phyloP scores from a whole-genome alignment of 30 jellyfish, hydroid and myxozoan genomes.

The Aurelia aurita region DNA sequence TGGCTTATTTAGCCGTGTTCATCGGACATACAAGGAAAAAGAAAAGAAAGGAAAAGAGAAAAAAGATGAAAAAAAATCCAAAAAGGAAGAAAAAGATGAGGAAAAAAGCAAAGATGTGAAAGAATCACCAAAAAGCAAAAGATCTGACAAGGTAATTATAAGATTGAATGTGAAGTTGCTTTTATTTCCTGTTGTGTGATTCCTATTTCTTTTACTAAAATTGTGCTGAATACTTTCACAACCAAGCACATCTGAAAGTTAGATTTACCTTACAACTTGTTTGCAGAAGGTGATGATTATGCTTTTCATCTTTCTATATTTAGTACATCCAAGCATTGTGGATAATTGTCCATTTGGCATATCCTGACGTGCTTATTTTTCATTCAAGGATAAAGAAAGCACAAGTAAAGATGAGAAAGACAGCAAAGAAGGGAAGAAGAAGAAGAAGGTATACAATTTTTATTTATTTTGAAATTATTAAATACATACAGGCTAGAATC shows the following conservation, averaged over 20 bases:
- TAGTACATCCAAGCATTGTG: no score
- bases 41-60: conserved; percentile 69
- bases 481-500: no score
- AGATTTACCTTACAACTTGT: no score
- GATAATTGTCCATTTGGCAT: no score
- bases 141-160: conserved; percentile 3
- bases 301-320: no score
- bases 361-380: background rate
- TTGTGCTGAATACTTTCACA: no score
- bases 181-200: background rate
- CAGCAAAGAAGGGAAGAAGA: conserved; percentile 80
- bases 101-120: conserved; percentile 35
- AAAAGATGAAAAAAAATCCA: conserved; percentile 43
- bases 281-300: no score
- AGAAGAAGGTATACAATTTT: conserved; percentile 74
- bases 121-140: conserved; percentile 61
- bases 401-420: conserved; percentile 58
- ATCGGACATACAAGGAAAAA: conserved; percentile 79
- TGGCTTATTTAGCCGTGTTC: conserved; percentile 88
- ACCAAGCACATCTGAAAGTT: no score
- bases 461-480: no score
- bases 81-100: conserved; percentile 58
- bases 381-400: background rate
- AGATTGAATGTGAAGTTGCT: background rate
- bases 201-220: no score